phyloP scores from a whole-genome alignment of 1,140 invertebrate species.

The Neodiprion pinetum region DNA sequence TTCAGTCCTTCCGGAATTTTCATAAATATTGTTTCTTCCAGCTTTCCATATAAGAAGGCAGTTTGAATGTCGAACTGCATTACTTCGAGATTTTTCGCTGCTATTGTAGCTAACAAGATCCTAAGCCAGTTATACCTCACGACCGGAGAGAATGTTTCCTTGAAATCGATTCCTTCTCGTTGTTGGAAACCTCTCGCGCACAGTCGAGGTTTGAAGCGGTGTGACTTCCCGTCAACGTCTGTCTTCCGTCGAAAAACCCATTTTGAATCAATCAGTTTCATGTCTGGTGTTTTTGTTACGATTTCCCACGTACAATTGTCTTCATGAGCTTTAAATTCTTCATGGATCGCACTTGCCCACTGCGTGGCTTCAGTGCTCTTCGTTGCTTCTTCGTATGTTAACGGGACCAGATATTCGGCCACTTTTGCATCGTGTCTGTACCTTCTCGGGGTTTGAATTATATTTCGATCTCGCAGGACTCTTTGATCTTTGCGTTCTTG shows the following conservation, averaged over 20 bases:
- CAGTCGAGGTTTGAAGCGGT: constrained; percentile 23
- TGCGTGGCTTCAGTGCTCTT: not conserved
- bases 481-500: no score
- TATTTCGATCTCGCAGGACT: no score
- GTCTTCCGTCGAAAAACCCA: constrained; percentile 44
- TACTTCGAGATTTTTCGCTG: constrained; percentile 20
- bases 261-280: constrained; percentile 38
- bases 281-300: constrained; percentile 35
- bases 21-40: constrained; percentile 30
- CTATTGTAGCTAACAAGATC: constrained; percentile 22
- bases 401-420: no score
- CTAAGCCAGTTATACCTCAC: constrained; percentile 42
- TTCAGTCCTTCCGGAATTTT: constrained; percentile 39
- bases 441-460: no score
- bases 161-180: constrained; percentile 36
- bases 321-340: constrained; percentile 36
- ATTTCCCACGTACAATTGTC: constrained; percentile 39
- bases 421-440: no score
- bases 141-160: constrained; percentile 38
- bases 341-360: constrained; percentile 36
- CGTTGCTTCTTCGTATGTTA: no score
- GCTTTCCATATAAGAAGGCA: constrained; percentile 26
- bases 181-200: constrained; percentile 36
- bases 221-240: constrained; percentile 21
- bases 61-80: constrained; percentile 29